Evolutionary conservation across 2,797 vertebrate genomes (phyloP).

Genomic region (Leptatherina wallacei): DNA sequence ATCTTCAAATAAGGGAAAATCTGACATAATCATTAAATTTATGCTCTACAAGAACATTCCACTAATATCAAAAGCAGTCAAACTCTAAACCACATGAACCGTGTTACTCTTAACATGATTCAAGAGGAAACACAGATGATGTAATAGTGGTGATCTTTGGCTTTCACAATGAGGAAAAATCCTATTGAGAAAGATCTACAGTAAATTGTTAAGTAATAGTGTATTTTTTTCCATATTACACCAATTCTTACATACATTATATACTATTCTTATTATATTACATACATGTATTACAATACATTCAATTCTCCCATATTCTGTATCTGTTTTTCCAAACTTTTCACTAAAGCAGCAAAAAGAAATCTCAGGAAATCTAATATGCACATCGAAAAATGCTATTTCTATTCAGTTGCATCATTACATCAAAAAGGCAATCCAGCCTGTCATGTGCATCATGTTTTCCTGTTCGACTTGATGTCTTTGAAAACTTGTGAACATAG

Average conservation of each 20-base stretch:
- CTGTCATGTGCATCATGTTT: conserved; percentile 27
- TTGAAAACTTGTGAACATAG: conserved; percentile 15
- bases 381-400: conserved; percentile 19
- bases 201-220: too few relatives aligned
- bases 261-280: too few relatives aligned
- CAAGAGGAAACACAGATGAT: neutral
- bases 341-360: conserved; percentile 21
- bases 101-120: neutral
- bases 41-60: neutral
- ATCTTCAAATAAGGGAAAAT: neutral
- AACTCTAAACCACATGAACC: neutral
- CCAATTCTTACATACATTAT: too few relatives aligned
- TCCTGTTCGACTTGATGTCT: conserved; percentile 20
- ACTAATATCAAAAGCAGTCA: neutral
- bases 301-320: neutral
- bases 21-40: neutral
- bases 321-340: neutral
- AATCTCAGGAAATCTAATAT: conserved; percentile 12
- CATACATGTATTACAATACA: too few relatives aligned
- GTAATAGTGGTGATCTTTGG: neutral
- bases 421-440: conserved; percentile 34
- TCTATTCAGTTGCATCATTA: conserved; percentile 53
- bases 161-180: neutral
- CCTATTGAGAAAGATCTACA: too few relatives aligned
- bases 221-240: neutral